These are phyloP conservation scores for Microcebus murinus DNA, from an alignment of 2,113 vertebrate genomes.

Conservation along the genomic window DNA sequence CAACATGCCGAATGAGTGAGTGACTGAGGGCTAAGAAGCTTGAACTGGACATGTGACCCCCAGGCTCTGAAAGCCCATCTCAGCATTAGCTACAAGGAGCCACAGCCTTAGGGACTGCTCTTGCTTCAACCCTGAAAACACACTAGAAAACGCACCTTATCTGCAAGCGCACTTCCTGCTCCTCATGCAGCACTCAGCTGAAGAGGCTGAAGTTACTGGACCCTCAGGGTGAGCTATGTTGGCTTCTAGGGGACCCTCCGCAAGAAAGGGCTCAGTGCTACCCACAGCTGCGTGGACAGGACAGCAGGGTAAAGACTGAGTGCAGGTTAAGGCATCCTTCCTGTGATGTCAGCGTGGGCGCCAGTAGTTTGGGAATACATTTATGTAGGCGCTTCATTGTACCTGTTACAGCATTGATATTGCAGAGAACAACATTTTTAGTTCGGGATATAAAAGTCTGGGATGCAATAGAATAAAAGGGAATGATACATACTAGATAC, in stretches of 20 bases:
- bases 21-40: neutral
- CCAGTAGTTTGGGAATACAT: neutral
- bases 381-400: too few species aligned
- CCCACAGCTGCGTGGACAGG: neutral
- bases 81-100: neutral
- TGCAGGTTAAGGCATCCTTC: neutral
- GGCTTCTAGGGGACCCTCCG: neutral
- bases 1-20: neutral
- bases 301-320: neutral
- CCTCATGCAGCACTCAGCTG: neutral
- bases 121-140: neutral
- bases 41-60: fast-evolving
- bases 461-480: neutral
- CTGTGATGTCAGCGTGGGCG: neutral
- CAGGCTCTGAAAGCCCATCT: neutral
- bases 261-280: neutral
- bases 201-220: neutral
- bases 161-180: neutral
- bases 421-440: neutral
- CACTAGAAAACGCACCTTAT: neutral
- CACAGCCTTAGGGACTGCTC: too few species aligned
- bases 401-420: neutral
- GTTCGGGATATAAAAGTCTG: neutral
- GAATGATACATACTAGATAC: neutral
- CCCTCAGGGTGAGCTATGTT: neutral